Conservation (phyloP, 2,113 vertebrate species). For the Passer domesticus region DNA sequence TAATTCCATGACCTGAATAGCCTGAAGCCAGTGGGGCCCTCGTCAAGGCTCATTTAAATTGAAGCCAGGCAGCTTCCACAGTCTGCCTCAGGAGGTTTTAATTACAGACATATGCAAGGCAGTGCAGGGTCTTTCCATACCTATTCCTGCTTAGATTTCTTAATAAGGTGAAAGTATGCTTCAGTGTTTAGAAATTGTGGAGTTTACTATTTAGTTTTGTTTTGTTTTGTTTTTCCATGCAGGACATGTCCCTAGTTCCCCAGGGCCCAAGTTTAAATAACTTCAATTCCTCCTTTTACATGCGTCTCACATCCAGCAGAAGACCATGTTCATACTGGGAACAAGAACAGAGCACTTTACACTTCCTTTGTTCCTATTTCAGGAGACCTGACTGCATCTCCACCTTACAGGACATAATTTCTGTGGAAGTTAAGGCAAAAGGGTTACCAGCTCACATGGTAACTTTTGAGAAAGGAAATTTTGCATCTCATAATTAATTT, state of each 20-base stretch:
- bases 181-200: neutral
- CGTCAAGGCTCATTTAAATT: neutral
- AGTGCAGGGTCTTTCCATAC: neutral
- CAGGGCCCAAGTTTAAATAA: neutral
- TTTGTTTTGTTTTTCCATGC: neutral
- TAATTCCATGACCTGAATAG: neutral
- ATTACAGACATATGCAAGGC: neutral
- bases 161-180: neutral
- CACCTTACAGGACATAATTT: neutral
- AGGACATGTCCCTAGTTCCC: neutral
- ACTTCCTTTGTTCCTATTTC: neutral
- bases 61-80: neutral
- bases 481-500: neutral
- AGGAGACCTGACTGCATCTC: neutral
- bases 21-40: neutral
- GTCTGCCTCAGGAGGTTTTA: neutral
- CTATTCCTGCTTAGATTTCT: neutral
- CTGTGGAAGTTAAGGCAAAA: neutral
- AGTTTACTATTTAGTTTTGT: neutral
- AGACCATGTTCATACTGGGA: neutral
- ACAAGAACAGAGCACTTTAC: neutral
- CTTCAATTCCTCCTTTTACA: neutral
- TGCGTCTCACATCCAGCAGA: neutral
- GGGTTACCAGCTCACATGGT: neutral
- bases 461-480: neutral